Conservation (phyloP, 2,797 vertebrate species). For the Okamejei kenojei region DNA sequence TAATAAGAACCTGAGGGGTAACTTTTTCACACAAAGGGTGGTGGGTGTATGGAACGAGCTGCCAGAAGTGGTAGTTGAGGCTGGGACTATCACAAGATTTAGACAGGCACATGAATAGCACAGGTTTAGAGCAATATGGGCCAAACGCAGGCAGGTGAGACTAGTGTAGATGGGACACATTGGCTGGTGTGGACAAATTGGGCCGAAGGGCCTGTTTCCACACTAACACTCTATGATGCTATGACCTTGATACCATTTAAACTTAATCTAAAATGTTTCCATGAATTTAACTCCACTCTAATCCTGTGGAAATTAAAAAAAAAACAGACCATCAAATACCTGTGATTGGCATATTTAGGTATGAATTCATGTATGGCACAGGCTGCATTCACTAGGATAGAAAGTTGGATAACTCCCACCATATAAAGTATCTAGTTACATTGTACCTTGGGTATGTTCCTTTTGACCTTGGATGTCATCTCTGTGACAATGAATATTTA, state of each 20-base stretch:
- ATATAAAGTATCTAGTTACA: neutral
- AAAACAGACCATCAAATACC: neutral
- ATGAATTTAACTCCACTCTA: neutral
- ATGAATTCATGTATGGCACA: neutral
- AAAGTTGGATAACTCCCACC: neutral
- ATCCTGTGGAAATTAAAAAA: neutral
- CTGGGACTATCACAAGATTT: too few relatives aligned
- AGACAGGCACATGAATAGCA: too few relatives aligned
- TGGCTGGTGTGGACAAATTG: too few relatives aligned
- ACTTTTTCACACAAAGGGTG: too few relatives aligned
- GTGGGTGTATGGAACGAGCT: too few relatives aligned
- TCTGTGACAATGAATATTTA: neutral
- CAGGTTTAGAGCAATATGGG: too few relatives aligned
- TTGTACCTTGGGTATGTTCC: neutral
- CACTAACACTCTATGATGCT: too few relatives aligned
- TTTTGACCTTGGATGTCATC: neutral
- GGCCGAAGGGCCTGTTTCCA: too few relatives aligned
- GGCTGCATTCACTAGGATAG: neutral
- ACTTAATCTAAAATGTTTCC: neutral
- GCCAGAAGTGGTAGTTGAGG: too few relatives aligned
- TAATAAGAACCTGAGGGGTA: too few relatives aligned
- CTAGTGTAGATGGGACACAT: too few relatives aligned
- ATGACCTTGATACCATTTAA: neutral
- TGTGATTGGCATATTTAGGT: neutral
- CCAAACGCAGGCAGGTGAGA: too few relatives aligned